Percentiles rank a stretch among this genome's conserved stretches.
These are phyloP conservation scores for Trisateles emortualis DNA, from an alignment of 2,888 invertebrate species.

Conservation along the genomic window DNA sequence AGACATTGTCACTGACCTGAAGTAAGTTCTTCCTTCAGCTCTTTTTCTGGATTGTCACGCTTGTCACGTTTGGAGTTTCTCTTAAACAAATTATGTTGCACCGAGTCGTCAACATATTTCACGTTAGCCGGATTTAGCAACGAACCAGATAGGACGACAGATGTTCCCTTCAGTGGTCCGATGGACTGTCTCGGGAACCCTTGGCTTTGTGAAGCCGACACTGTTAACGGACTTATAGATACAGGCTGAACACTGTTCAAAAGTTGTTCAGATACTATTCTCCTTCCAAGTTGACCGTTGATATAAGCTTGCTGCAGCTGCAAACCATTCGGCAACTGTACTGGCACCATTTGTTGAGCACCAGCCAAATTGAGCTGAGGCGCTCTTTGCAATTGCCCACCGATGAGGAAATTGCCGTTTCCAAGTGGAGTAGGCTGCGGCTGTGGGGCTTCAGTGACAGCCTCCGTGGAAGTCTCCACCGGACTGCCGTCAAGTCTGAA, in stretches of 20 bases:
- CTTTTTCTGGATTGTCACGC: slow-evolving; percentile 81
- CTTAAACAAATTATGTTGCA: slow-evolving; percentile 82
- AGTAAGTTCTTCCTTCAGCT: slow-evolving; percentile 60
- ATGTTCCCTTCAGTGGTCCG: slow-evolving; percentile 68
- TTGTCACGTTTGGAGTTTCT: slow-evolving; percentile 81
- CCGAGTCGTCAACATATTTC: slow-evolving; percentile 87
- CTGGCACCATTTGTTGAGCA: slow-evolving; percentile 77
- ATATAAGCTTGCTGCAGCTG: slow-evolving; percentile 86
- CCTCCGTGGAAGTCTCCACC: slow-evolving; percentile 87
- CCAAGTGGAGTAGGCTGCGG: slow-evolving; percentile 76
- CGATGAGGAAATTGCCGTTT: slow-evolving; percentile 87
- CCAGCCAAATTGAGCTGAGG: slow-evolving; percentile 84
- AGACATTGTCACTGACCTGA: slow-evolving; percentile 9
- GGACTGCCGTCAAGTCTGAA: slow-evolving; percentile 91
- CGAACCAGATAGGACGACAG: slow-evolving; percentile 74
- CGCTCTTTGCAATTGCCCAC: slow-evolving; percentile 88
- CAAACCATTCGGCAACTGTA: slow-evolving; percentile 79
- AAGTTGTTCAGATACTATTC: slow-evolving; percentile 87
- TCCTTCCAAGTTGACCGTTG: slow-evolving; percentile 89
- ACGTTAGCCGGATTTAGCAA: slow-evolving; percentile 87
- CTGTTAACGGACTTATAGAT: slow-evolving; percentile 42
- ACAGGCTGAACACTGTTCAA: slow-evolving; percentile 67
- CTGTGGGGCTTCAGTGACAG: slow-evolving; percentile 84
- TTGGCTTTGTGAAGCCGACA: slow-evolving; percentile 52
- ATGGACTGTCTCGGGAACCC: slow-evolving; percentile 53